phyloP scores from a whole-genome alignment of 2,797 vertebrate genomes.

The Alectoris magna region DNA sequence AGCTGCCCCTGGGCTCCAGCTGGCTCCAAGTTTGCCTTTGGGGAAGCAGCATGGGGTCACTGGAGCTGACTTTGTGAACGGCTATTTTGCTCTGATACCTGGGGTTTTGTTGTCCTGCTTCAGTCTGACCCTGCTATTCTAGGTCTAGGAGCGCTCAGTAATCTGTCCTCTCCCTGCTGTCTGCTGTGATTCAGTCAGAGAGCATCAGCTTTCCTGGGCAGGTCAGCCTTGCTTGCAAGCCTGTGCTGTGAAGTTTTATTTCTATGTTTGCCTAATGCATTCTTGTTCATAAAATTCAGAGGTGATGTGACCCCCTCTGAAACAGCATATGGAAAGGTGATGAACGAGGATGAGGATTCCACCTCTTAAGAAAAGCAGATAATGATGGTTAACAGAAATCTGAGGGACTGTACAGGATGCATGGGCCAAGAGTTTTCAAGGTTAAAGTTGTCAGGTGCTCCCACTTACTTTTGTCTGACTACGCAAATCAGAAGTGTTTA shows the following conservation, averaged over 20 bases:
- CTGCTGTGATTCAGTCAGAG: neutral
- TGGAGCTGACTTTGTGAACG: neutral
- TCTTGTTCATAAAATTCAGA: constrained; percentile 5
- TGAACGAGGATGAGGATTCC: neutral
- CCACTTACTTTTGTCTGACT: constrained; percentile 42
- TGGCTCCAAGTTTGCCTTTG: neutral
- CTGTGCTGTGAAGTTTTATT: constrained; percentile 21
- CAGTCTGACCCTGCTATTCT: neutral
- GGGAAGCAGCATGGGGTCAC: neutral
- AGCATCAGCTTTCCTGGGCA: neutral
- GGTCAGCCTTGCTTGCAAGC: neutral
- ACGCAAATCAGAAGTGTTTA: neutral
- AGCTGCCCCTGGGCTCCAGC: neutral
- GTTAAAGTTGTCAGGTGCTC: constrained; percentile 9
- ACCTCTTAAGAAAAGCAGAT: constrained; percentile 48
- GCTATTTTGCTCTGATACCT: neutral
- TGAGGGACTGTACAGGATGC: neutral
- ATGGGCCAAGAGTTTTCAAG: neutral
- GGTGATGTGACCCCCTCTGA: neutral
- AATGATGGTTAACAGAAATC: constrained; percentile 25
- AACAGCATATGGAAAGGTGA: neutral
- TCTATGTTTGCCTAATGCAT: neutral
- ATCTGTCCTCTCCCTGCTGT: neutral
- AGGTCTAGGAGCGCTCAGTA: neutral
- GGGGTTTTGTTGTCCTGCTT: neutral